Evolutionary conservation across 2,113 vertebrate species (phyloP).

Genomic region (Sinocyclocheilus maitianheensis): DNA sequence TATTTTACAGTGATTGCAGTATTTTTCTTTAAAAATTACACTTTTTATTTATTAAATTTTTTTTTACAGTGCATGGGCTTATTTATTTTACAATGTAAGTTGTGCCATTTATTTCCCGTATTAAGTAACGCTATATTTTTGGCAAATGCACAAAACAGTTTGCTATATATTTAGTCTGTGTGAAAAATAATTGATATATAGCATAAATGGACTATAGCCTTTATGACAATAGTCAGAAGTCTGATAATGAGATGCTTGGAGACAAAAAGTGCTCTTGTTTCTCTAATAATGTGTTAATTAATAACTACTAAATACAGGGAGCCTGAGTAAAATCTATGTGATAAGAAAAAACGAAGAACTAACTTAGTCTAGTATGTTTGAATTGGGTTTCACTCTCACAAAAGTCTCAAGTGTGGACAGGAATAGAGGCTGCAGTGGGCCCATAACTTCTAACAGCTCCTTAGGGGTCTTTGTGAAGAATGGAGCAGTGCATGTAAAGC

Average conservation of each 20-base stretch:
- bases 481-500: slow-evolving; percentile 10
- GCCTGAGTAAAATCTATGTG: too few species aligned
- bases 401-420: background rate
- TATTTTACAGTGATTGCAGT: too few species aligned
- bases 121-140: background rate
- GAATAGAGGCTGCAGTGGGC: background rate
- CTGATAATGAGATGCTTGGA: background rate
- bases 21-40: too few species aligned
- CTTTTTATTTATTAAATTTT: too few species aligned
- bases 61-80: too few species aligned
- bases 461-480: background rate
- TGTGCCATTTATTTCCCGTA: background rate
- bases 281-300: background rate
- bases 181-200: background rate
- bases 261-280: background rate
- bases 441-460: background rate
- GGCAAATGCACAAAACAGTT: background rate
- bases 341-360: background rate
- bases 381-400: background rate
- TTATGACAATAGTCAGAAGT: background rate
- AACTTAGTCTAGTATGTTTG: background rate
- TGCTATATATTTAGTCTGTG: background rate
- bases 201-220: background rate
- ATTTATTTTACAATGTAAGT: too few species aligned
- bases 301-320: background rate